Percentiles rank a stretch among this genome's conserved stretches.
phyloP scores from a whole-genome alignment of 2,888 invertebrate species.

The Desoria tigrina region DNA sequence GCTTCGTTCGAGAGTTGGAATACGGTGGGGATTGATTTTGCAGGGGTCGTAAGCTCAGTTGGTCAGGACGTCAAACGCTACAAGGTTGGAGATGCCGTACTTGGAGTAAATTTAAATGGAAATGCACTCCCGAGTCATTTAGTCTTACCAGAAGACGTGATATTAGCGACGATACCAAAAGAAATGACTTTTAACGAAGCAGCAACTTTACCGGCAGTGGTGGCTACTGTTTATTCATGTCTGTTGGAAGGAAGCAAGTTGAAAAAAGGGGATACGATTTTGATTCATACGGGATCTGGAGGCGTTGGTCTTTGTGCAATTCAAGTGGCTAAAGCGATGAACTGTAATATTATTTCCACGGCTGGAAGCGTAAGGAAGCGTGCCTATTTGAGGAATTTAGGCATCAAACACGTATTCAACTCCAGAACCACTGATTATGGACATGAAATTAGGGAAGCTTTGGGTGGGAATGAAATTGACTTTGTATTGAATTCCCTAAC shows the following conservation, averaged over 20 bases:
- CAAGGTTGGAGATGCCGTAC: conserved; percentile 24
- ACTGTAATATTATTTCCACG: conserved; percentile 24
- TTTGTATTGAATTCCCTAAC: conserved; percentile 35
- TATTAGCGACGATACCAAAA: conserved; percentile 10
- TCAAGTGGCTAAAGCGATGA: not conserved
- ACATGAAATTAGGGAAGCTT: conserved; percentile 24
- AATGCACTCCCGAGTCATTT: conserved; percentile 21
- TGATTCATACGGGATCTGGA: conserved; percentile 11
- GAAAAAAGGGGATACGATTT: conserved; percentile 7
- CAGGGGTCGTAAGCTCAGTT: conserved; percentile 20
- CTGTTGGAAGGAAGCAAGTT: conserved; percentile 23
- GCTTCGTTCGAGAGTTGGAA: conserved; percentile 12
- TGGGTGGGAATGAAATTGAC: conserved; percentile 27
- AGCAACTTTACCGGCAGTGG: conserved; percentile 23
- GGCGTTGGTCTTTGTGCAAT: not conserved
- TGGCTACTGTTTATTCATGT: conserved; percentile 20
- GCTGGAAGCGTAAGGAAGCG: conserved; percentile 36
- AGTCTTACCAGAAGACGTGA: not conserved
- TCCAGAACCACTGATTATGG: conserved; percentile 31
- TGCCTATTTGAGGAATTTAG: conserved; percentile 26
- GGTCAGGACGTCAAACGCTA: conserved; percentile 6
- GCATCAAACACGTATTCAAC: conserved; percentile 36
- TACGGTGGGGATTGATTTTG: conserved; percentile 27
- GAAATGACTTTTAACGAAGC: conserved; percentile 23
- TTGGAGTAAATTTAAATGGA: conserved; percentile 14